Evolutionary conservation across 2,797 vertebrate species (phyloP).

Genomic region (Characodon lateralis): DNA sequence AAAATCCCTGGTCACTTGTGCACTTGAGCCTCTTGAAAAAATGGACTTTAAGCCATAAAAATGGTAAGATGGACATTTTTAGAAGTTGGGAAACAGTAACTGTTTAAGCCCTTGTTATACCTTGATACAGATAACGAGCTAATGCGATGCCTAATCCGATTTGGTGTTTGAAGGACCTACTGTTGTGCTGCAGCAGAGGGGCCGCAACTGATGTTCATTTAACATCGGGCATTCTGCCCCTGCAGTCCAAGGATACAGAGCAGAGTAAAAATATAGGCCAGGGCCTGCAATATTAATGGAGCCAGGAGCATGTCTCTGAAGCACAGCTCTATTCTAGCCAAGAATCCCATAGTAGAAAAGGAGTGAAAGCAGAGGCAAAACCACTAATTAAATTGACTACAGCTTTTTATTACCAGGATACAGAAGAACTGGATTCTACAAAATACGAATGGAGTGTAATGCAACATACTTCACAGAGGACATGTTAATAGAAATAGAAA

Average conservation of each 20-base stretch:
- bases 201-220: constrained; percentile 16
- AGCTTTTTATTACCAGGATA: not conserved
- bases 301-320: constrained; percentile 27
- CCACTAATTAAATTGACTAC: not conserved
- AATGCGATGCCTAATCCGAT: not conserved
- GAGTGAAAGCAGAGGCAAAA: not conserved
- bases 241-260: constrained; percentile 12
- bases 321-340: constrained; percentile 9
- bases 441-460: not conserved
- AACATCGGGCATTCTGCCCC: constrained; percentile 26
- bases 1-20: not conserved
- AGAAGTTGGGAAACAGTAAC: not conserved
- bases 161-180: not conserved
- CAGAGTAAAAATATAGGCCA: constrained; percentile 57
- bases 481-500: constrained; percentile 59
- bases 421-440: not conserved
- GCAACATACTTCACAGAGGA: constrained; percentile 19
- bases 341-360: constrained; percentile 14
- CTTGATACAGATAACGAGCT: not conserved
- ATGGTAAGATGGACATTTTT: not conserved
- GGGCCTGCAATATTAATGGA: constrained; percentile 62
- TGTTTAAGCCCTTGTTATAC: not conserved
- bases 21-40: not conserved
- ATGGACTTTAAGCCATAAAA: not conserved
- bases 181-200: not conserved